Evolutionary conservation across 2,797 vertebrate genomes (phyloP).

Genomic region (Furcifer pardalis): DNA sequence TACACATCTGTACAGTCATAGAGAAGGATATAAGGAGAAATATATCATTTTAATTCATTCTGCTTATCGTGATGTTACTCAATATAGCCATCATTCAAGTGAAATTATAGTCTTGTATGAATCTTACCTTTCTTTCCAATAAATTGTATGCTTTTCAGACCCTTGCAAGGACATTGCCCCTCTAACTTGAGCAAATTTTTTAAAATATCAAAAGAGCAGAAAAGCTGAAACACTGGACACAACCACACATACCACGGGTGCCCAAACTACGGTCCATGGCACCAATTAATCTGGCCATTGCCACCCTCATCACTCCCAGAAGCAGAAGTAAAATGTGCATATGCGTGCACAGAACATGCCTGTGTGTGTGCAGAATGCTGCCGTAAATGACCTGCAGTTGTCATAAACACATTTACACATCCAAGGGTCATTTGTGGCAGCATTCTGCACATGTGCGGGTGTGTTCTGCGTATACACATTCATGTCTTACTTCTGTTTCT

Average conservation of each 20-base stretch:
- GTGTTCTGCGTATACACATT: too few relatives aligned
- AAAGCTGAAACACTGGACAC: conserved; percentile 22
- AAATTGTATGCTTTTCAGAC: conserved; percentile 34
- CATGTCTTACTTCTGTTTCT: too few relatives aligned
- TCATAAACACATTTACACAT: too few relatives aligned
- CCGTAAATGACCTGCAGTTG: too few relatives aligned
- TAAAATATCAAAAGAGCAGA: conserved; percentile 22
- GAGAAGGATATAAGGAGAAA: conserved; percentile 55
- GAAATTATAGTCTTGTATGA: conserved; percentile 31
- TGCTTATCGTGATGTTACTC: conserved; percentile 32
- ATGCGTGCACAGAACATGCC: too few relatives aligned
- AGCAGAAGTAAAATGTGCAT: too few relatives aligned
- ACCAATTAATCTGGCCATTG: too few relatives aligned
- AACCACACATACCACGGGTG: neutral
- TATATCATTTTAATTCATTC: conserved; percentile 56
- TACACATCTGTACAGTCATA: conserved; percentile 68
- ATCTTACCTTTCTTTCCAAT: conserved; percentile 44
- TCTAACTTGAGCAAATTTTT: conserved; percentile 16
- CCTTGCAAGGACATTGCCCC: conserved; percentile 16
- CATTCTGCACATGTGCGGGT: too few relatives aligned
- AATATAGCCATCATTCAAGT: conserved; percentile 25
- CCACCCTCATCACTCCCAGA: too few relatives aligned
- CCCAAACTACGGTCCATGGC: too few relatives aligned
- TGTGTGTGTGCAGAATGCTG: too few relatives aligned
- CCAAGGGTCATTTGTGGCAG: too few relatives aligned